Evolutionary conservation across 2,113 vertebrate genomes (phyloP).

Genomic region (Excalfactoria chinensis): DNA sequence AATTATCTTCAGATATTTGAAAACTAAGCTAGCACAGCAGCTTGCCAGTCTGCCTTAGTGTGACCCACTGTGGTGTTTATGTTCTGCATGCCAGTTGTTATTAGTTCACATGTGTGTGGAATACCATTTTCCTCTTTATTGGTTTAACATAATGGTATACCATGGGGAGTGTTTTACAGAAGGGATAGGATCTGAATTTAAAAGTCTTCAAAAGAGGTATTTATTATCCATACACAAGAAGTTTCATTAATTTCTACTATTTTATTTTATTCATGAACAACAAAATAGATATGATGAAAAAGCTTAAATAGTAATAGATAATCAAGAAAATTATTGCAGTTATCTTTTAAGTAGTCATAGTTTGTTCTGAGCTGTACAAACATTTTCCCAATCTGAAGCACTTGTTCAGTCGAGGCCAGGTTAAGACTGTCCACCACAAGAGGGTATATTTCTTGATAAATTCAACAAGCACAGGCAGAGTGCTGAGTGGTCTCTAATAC

Average conservation of each 20-base stretch:
- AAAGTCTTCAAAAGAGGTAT: slow-evolving; percentile 32
- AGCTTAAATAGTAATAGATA: not conserved
- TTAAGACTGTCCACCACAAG: not conserved
- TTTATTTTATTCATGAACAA: slow-evolving; percentile 9
- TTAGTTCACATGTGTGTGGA: slow-evolving; percentile 61
- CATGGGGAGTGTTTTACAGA: slow-evolving; percentile 34
- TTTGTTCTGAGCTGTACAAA: slow-evolving; percentile 1
- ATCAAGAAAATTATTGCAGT: not conserved
- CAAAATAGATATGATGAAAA: not conserved
- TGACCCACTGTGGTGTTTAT: slow-evolving; percentile 67
- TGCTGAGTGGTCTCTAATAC: not conserved
- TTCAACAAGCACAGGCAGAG: not conserved
- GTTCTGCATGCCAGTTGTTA: slow-evolving; percentile 75
- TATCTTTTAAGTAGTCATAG: not conserved
- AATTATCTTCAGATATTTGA: slow-evolving; percentile 60
- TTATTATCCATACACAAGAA: not conserved
- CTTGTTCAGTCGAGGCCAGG: not conserved
- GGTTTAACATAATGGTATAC: slow-evolving; percentile 54
- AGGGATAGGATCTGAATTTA: slow-evolving; percentile 24
- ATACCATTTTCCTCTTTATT: slow-evolving; percentile 69
- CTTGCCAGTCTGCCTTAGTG: slow-evolving; percentile 52
- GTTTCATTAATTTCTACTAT: not conserved
- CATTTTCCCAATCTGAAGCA: not conserved
- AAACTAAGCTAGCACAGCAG: slow-evolving; percentile 66
- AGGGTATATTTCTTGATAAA: not conserved